Evolutionary conservation across 1,140 invertebrate genomes (phyloP), one percentile per base, ranked within the genome.

Genomic region (Drosophila arizonae): DNA sequence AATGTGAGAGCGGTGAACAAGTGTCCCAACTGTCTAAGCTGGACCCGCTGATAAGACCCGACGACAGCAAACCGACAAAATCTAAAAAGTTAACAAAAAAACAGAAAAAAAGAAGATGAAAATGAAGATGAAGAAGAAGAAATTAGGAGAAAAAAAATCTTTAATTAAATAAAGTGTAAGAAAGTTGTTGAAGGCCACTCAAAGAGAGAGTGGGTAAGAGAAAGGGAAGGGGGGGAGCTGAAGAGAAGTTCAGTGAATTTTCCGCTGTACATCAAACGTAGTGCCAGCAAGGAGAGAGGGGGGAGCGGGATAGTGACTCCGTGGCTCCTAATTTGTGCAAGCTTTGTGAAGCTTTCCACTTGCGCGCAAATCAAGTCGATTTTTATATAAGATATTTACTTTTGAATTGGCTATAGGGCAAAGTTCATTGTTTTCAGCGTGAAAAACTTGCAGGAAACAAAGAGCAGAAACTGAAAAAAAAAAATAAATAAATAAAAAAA

Each of bases 121-220:
- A 11, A 41, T 13, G 11, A 43, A 43, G n/a, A 15, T 45, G 15
- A n/a, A n/a, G 15, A 64, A 57, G 63, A 71, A 57, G 60, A 63
- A 46, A 46, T 46, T 46, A 46, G 9, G 43, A 46, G 43, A 33
- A 86, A 80, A 79, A 78, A 75, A 86, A 81, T 87, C 81, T 85
- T 85, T 87, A 85, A 85, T 85, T 85, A 85, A 85, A 85, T 85
- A 85, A 85, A 85, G 78, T 85, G 78, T 87, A 85, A 87, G 81
- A 81, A 87, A 85, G 82, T 87, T 85, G 77, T 71, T 78, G 75
- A 81, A 69, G 81, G 66, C 54, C 79, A 79, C 77, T 81, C 77
- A 86, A 81, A 77, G 77, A 73, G 65, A 24, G 54, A 60, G 65
- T 60, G 26, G 45, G 39, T 17, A 62, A 36, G 48, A 39, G 62